Percentiles rank a stretch among this genome's conserved stretches.
phyloP scores from a whole-genome alignment of 2,888 invertebrate genomes.

The Dryocosmus kuriphilus region DNA sequence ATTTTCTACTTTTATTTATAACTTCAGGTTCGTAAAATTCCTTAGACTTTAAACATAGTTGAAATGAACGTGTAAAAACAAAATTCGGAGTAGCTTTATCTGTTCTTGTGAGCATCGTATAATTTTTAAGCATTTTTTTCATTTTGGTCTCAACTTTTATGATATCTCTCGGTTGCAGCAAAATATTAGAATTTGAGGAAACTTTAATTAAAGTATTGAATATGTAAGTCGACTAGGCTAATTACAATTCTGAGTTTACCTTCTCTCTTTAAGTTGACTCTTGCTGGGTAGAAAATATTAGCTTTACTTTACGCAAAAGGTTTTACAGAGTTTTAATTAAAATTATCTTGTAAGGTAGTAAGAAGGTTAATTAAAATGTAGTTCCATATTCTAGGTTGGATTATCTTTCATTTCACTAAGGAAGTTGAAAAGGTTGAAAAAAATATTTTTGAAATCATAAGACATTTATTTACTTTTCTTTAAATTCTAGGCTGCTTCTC shows the following conservation, averaged over 20 bases:
- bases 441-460: no score
- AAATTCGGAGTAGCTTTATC: constrained; percentile 15
- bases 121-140: background rate
- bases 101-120: background rate
- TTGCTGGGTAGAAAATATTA: background rate
- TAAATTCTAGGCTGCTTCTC: background rate
- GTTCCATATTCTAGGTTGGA: no score
- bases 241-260: constrained; percentile 8
- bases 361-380: no score
- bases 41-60: background rate
- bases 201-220: constrained; percentile 21
- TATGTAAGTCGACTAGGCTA: background rate
- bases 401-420: no score
- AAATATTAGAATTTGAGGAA: constrained; percentile 2
- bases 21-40: constrained; percentile 44
- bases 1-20: constrained; percentile 47
- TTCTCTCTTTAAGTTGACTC: background rate
- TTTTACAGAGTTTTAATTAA: background rate
- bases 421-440: no score
- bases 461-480: background rate
- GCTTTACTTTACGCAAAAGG: background rate
- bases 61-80: background rate
- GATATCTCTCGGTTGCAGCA: background rate
- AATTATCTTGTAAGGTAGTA: no score
- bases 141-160: background rate